phyloP scores from a whole-genome alignment of 2,888 invertebrate genomes.

The Apodemia zela region DNA sequence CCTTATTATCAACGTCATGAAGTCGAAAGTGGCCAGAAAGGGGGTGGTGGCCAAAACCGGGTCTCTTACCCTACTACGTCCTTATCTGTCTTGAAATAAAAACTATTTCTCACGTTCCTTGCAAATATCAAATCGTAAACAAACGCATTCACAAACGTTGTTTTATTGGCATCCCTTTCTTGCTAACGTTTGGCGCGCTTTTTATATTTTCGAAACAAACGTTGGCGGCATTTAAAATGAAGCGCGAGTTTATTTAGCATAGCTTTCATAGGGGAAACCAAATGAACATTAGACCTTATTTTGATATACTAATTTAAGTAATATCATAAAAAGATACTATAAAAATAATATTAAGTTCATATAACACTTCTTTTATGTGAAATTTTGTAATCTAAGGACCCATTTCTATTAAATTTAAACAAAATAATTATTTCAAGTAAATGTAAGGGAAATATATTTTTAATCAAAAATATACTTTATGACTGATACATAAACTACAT shows the following conservation, averaged over 20 bases:
- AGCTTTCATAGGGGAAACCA: conserved; percentile 59
- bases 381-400: conserved; percentile 33
- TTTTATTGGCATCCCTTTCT: conserved; percentile 79
- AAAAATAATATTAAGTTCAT: conserved; percentile 45
- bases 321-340: conserved; percentile 43
- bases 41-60: too few species aligned
- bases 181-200: conserved; percentile 74
- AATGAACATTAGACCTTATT: conserved; percentile 64
- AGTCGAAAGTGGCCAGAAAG: too few species aligned
- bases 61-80: too few species aligned
- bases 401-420: conserved; percentile 47
- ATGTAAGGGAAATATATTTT: conserved; percentile 52
- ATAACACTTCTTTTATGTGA: conserved; percentile 27
- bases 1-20: too few species aligned
- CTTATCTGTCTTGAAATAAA: conserved; percentile 67
- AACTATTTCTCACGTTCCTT: conserved; percentile 65
- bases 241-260: conserved; percentile 71
- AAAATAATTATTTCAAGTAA: conserved; percentile 61
- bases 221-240: conserved; percentile 77
- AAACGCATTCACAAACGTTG: conserved; percentile 69
- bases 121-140: conserved; percentile 74
- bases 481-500: conserved; percentile 27
- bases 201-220: conserved; percentile 68
- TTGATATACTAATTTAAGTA: conserved; percentile 73
- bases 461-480: conserved; percentile 38